Evolutionary conservation across 1,140 invertebrate genomes (phyloP).

Genomic region (Bombus waltoni): DNA sequence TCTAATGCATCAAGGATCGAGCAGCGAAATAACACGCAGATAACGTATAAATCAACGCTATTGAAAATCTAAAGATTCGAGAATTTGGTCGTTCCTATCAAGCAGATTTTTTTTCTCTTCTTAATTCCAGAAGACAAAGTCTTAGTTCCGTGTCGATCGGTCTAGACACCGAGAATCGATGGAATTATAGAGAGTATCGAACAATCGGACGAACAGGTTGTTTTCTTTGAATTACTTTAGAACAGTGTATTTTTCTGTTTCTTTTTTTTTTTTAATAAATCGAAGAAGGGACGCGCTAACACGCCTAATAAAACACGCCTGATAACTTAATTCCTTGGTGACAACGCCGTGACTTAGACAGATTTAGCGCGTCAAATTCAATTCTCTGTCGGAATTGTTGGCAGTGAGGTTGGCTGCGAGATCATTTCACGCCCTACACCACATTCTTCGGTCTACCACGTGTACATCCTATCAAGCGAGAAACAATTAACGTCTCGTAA

Average conservation of each 20-base stretch:
- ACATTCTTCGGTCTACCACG: neutral
- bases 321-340: conserved; percentile 5
- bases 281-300: neutral
- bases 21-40: too few species aligned
- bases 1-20: too few species aligned
- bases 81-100: too few species aligned
- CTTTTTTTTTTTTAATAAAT: neutral
- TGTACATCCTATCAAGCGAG: neutral
- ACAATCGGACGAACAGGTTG: neutral
- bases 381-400: conserved; percentile 36
- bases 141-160: too few species aligned
- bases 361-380: conserved; percentile 25
- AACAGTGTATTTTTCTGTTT: too few species aligned
- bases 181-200: too few species aligned
- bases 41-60: too few species aligned
- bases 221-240: neutral
- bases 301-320: neutral
- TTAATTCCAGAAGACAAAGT: too few species aligned
- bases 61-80: too few species aligned
- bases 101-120: too few species aligned
- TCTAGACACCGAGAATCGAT: too few species aligned
- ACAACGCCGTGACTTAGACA: neutral
- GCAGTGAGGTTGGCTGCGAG: conserved; percentile 3
- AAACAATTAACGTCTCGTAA: conserved; percentile 15
- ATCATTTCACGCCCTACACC: neutral